These are phyloP conservation scores for Tor tambroides DNA, from an alignment of 2,113 vertebrate genomes.

Conservation along the genomic window DNA sequence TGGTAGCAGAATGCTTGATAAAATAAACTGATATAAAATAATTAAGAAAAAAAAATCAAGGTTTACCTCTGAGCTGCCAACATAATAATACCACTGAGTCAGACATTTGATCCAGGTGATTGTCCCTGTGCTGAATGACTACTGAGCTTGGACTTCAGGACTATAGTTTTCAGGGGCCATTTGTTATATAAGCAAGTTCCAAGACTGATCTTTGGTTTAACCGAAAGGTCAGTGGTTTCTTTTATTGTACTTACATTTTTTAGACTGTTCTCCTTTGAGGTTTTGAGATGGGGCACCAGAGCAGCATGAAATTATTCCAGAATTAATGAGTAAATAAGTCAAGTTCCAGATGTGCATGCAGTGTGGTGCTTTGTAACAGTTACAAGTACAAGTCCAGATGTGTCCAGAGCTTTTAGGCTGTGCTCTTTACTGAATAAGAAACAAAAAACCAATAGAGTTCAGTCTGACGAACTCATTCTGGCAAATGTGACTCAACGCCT, in stretches of 20 bases:
- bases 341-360: constrained; percentile 68
- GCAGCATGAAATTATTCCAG: constrained; percentile 51
- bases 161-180: neutral
- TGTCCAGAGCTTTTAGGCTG: constrained; percentile 50
- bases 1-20: neutral
- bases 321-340: constrained; percentile 65
- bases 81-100: neutral
- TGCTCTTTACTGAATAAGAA: constrained; percentile 50
- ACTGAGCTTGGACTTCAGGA: neutral
- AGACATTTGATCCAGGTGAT: neutral
- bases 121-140: neutral
- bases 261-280: constrained; percentile 7
- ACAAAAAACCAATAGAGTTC: constrained; percentile 9
- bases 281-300: constrained; percentile 48
- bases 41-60: too few species aligned
- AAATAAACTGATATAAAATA: neutral
- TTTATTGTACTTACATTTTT: constrained; percentile 12
- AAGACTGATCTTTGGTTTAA: neutral
- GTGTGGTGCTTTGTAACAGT: constrained; percentile 58
- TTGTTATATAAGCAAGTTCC: neutral
- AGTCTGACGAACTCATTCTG: constrained; percentile 52
- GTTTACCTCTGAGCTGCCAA: neutral
- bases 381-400: constrained; percentile 64
- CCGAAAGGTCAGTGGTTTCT: neutral
- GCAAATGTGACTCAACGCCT: constrained; percentile 59